Conservation (phyloP, 2,797 vertebrate species). For the Rhabdophis nuchalis region DNA sequence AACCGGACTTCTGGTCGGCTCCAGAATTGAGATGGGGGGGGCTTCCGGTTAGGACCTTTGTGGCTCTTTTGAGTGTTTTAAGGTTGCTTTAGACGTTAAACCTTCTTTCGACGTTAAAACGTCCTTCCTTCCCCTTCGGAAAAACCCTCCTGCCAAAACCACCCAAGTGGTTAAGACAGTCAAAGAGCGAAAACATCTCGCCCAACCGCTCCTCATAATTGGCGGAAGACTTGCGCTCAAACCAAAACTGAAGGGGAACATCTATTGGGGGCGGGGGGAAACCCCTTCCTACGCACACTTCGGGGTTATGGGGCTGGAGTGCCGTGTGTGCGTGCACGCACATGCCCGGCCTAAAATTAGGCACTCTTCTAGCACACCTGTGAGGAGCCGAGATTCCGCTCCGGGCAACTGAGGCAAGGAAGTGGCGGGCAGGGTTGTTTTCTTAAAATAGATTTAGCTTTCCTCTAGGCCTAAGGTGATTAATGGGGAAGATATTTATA, state of each 20-base stretch:
- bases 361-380: neutral
- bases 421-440: neutral
- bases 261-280: neutral
- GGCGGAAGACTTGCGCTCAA: neutral
- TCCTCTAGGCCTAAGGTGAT: neutral
- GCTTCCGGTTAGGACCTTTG: no score
- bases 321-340: no score
- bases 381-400: neutral
- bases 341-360: neutral
- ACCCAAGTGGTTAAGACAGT: neutral
- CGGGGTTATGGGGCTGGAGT: no score
- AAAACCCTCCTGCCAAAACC: no score
- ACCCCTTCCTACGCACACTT: neutral
- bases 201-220: neutral
- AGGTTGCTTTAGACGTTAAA: no score
- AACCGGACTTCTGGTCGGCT: no score
- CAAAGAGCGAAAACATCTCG: neutral
- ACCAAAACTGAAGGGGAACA: neutral
- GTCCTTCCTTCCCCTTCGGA: no score
- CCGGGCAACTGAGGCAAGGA: neutral
- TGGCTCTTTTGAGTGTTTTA: no score
- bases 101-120: no score
- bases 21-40: no score
- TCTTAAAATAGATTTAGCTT: neutral
- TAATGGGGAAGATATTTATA: neutral